Percentiles rank a stretch among this genome's conserved stretches.
phyloP scores from a whole-genome alignment of 2,113 vertebrate genomes.

The Trachemys scripta region DNA sequence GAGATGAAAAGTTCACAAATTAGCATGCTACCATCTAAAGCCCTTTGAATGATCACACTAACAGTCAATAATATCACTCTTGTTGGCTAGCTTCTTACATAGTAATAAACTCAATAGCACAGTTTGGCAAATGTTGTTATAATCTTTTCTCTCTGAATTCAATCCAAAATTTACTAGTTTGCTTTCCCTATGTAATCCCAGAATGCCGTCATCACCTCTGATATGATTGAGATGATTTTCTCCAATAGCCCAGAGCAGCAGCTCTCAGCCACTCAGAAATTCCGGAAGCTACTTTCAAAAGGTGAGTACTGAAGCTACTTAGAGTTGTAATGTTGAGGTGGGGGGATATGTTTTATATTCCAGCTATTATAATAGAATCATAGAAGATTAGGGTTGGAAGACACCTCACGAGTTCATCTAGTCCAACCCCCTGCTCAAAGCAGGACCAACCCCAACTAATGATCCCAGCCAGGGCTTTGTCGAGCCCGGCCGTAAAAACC shows the following conservation, averaged over 20 bases:
- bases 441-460: too few species aligned
- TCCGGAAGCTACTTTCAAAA: constrained; percentile 98
- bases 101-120: neutral
- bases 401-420: too few species aligned
- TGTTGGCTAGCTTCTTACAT: neutral
- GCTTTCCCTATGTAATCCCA: constrained; percentile 55
- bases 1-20: neutral
- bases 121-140: neutral
- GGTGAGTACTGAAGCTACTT: constrained; percentile 77
- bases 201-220: constrained; percentile 92
- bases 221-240: constrained; percentile 99
- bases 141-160: neutral
- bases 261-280: constrained; percentile 97
- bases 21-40: neutral
- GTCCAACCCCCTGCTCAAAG: too few species aligned
- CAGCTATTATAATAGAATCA: neutral
- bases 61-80: neutral
- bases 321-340: neutral
- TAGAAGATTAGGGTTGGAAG: too few species aligned
- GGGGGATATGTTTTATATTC: neutral
- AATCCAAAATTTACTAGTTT: constrained; percentile 24
- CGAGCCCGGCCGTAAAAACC: too few species aligned
- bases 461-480: too few species aligned
- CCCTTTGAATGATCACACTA: neutral
- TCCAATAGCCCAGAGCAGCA: constrained; percentile 95